Conservation (phyloP, 2,113 vertebrate genomes). For the Ardeotis arabs region DNA sequence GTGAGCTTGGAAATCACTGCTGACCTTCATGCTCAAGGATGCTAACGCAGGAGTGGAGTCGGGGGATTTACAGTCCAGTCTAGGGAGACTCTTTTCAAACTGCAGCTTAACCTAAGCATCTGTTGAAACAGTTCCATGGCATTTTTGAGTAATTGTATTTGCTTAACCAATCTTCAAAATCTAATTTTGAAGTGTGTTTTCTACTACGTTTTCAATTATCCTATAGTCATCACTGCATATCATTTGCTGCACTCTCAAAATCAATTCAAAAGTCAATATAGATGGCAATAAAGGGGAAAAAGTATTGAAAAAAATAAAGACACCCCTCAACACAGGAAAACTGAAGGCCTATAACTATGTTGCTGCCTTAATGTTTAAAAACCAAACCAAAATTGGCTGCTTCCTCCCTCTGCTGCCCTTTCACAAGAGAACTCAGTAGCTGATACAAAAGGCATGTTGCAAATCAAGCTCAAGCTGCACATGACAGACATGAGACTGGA, state of each 20-base stretch:
- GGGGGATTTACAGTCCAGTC: neutral
- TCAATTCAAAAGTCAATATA: neutral
- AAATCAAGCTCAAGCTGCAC: neutral
- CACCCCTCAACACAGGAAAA: neutral
- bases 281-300: neutral
- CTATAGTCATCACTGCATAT: neutral
- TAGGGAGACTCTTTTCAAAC: neutral
- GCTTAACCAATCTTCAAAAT: neutral
- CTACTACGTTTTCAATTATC: neutral
- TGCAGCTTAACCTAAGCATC: neutral
- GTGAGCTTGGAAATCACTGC: neutral
- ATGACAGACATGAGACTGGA: slow-evolving; percentile 4
- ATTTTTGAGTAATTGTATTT: neutral
- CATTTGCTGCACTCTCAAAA: neutral
- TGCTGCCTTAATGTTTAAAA: neutral
- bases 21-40: neutral
- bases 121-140: neutral
- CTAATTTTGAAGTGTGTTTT: neutral
- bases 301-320: neutral
- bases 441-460: neutral
- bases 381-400: neutral
- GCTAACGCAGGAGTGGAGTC: neutral
- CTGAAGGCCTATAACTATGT: neutral
- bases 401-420: neutral
- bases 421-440: neutral